phyloP scores from a whole-genome alignment of 1,140 invertebrate species.

The Atta colombica region DNA sequence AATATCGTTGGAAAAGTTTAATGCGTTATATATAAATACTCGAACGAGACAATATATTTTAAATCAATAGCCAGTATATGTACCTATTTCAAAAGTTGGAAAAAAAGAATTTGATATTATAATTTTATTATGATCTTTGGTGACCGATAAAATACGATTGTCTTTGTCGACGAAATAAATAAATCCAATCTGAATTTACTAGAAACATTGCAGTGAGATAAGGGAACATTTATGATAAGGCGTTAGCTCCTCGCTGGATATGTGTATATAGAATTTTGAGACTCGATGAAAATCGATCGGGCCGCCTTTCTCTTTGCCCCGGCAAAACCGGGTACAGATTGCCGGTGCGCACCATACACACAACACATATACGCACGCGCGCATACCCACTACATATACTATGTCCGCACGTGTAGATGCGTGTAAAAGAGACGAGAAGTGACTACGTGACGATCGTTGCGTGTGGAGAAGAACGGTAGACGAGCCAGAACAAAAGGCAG shows the following conservation, averaged over 20 bases:
- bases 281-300: slow-evolving; percentile 77
- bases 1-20: not conserved
- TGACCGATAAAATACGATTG: slow-evolving; percentile 27
- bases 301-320: slow-evolving; percentile 32
- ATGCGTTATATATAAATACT: not conserved
- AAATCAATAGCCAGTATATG: too few relatives aligned
- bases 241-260: slow-evolving; percentile 53
- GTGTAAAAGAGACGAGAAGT: slow-evolving; percentile 59
- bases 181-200: slow-evolving; percentile 47
- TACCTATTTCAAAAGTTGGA: not conserved
- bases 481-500: slow-evolving; percentile 66
- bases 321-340: slow-evolving; percentile 42
- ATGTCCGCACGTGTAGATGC: slow-evolving; percentile 18
- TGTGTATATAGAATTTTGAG: slow-evolving; percentile 73
- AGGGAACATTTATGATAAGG: slow-evolving; percentile 16
- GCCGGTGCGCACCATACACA: not conserved
- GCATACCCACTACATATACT: not conserved
- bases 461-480: slow-evolving; percentile 58
- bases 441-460: slow-evolving; percentile 61
- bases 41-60: not conserved
- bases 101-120: not conserved
- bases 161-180: slow-evolving; percentile 30
- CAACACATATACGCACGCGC: not conserved
- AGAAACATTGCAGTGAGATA: not conserved
- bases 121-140: not conserved